Conservation (phyloP, 2,888 invertebrate genomes). For the Stenurella melanura region DNA sequence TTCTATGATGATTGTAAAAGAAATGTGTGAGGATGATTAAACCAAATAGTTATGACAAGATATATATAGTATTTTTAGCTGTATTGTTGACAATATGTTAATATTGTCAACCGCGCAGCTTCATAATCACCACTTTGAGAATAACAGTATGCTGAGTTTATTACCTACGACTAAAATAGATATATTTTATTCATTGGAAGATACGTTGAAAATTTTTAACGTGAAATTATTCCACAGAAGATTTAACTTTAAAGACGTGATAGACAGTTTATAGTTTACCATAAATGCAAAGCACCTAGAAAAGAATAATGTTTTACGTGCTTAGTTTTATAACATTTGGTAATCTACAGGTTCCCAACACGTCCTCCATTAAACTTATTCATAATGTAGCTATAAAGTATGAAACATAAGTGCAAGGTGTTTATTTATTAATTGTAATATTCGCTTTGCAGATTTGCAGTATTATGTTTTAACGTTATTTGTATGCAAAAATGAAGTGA, state of each 20-base stretch:
- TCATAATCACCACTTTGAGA: background rate
- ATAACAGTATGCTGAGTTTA: background rate
- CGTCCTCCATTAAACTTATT: background rate
- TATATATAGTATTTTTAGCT: too few species aligned
- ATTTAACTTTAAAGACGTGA: constrained; percentile 24
- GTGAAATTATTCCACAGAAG: constrained; percentile 18
- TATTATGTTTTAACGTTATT: too few species aligned
- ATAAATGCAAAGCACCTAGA: constrained; percentile 33
- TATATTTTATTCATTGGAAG: background rate
- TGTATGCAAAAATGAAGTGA: too few species aligned
- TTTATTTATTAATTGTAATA: background rate
- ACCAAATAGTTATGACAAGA: too few species aligned
- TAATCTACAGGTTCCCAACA: constrained; percentile 33
- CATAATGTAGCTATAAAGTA: background rate
- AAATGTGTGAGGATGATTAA: too few species aligned
- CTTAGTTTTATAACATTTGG: constrained; percentile 37
- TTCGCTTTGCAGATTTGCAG: background rate
- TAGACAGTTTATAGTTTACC: constrained; percentile 34
- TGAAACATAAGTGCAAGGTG: background rate
- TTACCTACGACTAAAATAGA: too few species aligned
- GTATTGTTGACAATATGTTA: too few species aligned
- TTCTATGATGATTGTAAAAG: too few species aligned
- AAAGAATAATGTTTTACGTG: constrained; percentile 41
- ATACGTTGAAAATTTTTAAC: background rate
- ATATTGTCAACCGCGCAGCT: too few species aligned